Base-by-base conservation (phyloP, 1,140 invertebrate genomes). In the Drosophila paulistorum region DNA sequence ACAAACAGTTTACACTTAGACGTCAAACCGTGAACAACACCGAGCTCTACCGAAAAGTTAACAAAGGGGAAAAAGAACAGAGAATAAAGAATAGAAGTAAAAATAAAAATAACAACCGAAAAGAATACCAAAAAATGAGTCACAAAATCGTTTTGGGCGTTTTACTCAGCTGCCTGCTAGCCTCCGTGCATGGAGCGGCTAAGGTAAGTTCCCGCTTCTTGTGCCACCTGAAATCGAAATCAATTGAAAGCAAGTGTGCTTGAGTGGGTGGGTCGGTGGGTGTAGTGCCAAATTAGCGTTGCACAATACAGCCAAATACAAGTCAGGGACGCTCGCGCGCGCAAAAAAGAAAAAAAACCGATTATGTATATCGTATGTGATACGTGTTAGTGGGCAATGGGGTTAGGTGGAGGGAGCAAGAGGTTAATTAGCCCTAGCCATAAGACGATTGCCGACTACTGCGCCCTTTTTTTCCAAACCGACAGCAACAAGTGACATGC, bases 401-500 rank as follows among this genome's bases (percentile, higher is more conserved):
- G 17, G 45, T 20, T 39, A 48, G 67, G 42, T 48, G 51, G 14
- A 39, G 11, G 17, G 6, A 30, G 30, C 26, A 42, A 4, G 37
- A 39, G 3, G 45, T 58, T 61, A 48, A 42, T 42, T 65, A 42
- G 41, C 35, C 26, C 13, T 65, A 39, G 10, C n/a, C 45, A 63
- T 26, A 57, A 13, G 41, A 69, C 70, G 30, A 51, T 37, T 51
- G 45, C 14, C 17, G 58, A 48, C 14, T 73, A 70, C 74, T 78
- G 76, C 76, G 64, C 75, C 80, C 71, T 66, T 81, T 79, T 83
- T n/a, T 11, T 30, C 30, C 30, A 3, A 30, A 30, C 2, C 66
- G 65, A 45, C 64, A 78, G 77, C 84, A 87, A 87, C 83, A 89
- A 87, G 83, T 86, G 83, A 65, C 63, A 60, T 76, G 65, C 68